A percentile compares a stretch with the other conserved stretches of the same genome.
phyloP scores from a whole-genome alignment of 2,113 vertebrate genomes.

The Pedetes capensis region DNA sequence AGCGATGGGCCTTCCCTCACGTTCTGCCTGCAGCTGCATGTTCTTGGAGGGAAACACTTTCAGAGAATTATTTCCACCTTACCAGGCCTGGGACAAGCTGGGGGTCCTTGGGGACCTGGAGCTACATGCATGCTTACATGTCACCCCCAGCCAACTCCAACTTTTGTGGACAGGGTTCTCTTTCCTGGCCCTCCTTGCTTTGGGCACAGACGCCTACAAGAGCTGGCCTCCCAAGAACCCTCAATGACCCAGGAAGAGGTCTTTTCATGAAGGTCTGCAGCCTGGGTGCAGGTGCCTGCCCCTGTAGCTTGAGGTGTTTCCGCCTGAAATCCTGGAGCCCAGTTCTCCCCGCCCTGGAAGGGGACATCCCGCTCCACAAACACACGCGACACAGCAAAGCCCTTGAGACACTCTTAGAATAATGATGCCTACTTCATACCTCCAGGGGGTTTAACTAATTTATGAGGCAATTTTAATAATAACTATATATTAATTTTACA shows the following conservation, averaged over 20 bases:
- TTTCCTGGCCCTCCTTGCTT: neutral
- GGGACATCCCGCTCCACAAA: slow-evolving; percentile 5
- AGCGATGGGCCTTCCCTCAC: neutral
- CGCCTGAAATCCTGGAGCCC: neutral
- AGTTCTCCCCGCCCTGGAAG: neutral
- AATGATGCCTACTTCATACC: slow-evolving; percentile 61
- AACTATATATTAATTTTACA: slow-evolving; percentile 80
- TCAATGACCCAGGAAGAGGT: neutral
- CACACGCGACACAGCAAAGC: neutral
- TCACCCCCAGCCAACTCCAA: neutral
- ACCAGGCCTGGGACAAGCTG: neutral
- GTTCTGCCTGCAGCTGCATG: neutral
- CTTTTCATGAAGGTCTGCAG: neutral
- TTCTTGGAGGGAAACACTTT: neutral
- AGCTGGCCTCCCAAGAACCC: neutral
- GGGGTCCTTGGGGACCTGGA: neutral
- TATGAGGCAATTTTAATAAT: slow-evolving; percentile 80
- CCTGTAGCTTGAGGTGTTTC: neutral
- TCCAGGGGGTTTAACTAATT: slow-evolving; percentile 75
- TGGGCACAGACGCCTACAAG: rapidly evolving
- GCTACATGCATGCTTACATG: neutral
- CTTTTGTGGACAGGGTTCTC: rapidly evolving
- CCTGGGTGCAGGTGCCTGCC: neutral
- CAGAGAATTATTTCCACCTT: neutral
- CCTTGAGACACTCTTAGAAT: slow-evolving; percentile 62